These are phyloP conservation scores for Epinotia bilunana DNA, from an alignment of 2,888 invertebrate species.

Conservation along the genomic window DNA sequence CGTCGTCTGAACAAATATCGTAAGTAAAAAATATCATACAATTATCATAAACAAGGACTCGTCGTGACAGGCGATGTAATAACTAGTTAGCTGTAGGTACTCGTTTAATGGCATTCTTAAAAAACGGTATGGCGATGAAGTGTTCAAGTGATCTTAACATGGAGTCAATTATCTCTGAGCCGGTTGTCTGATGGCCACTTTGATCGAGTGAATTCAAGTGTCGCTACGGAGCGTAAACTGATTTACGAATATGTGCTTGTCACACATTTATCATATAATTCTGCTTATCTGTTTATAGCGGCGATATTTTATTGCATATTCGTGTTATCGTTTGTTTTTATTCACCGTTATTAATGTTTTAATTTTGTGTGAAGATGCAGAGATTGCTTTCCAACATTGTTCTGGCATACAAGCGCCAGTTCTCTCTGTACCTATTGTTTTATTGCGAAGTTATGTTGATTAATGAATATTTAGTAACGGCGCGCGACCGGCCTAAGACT, in stretches of 20 bases:
- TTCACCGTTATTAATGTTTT: slow-evolving; percentile 44
- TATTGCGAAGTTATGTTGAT: slow-evolving; percentile 37
- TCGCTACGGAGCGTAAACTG: slow-evolving; percentile 29
- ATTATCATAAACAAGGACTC: slow-evolving; percentile 44
- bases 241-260: slow-evolving; percentile 34
- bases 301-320: slow-evolving; percentile 39
- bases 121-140: slow-evolving; percentile 39
- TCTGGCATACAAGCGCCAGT: slow-evolving; percentile 22
- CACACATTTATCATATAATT: slow-evolving; percentile 40
- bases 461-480: slow-evolving; percentile 38
- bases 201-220: slow-evolving; percentile 42
- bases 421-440: slow-evolving; percentile 38
- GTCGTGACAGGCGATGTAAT: slow-evolving; percentile 32
- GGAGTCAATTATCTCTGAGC: slow-evolving; percentile 42
- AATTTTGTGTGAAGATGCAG: slow-evolving; percentile 40
- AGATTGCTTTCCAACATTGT: slow-evolving; percentile 43
- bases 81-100: slow-evolving; percentile 31
- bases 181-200: slow-evolving; percentile 34
- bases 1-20: slow-evolving; percentile 41
- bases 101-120: slow-evolving; percentile 39
- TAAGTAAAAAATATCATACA: slow-evolving; percentile 44
- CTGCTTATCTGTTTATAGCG: slow-evolving; percentile 35
- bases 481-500: background rate
- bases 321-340: slow-evolving; percentile 40
- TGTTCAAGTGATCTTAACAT: slow-evolving; percentile 42